phyloP scores from a whole-genome alignment of 2,113 vertebrate genomes.

The Orcinus orca region DNA sequence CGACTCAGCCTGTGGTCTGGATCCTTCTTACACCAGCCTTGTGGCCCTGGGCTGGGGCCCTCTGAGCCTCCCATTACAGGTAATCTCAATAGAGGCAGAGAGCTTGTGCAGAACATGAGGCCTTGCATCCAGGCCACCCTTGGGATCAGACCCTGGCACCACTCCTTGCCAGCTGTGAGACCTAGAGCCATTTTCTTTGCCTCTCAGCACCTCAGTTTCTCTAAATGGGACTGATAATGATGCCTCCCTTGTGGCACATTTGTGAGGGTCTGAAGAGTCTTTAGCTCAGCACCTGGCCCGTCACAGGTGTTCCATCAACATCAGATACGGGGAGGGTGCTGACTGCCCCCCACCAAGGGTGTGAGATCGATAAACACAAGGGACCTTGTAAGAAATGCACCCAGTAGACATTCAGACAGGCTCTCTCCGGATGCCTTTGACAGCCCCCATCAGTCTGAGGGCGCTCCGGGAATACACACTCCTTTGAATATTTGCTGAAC shows the following conservation, averaged over 20 bases:
- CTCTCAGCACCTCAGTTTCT: not conserved
- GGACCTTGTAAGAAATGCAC: not conserved
- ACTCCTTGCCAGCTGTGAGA: not conserved
- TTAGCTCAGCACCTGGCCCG: not conserved
- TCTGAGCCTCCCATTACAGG: not conserved
- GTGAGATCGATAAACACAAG: not conserved
- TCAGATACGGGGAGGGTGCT: fast-evolving
- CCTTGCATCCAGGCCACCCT: not conserved
- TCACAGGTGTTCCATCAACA: not conserved
- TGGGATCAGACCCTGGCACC: not conserved
- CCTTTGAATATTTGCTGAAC: not conserved
- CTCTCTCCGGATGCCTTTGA: not conserved
- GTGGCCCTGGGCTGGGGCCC: not conserved
- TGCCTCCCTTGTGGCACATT: not conserved
- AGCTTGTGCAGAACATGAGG: not conserved
- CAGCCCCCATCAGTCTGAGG: not conserved
- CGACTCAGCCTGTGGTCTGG: fast-evolving
- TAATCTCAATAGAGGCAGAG: not conserved
- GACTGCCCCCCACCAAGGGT: not conserved
- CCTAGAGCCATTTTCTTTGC: not conserved
- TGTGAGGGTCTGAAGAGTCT: not conserved
- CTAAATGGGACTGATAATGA: no score
- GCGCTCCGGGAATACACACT: not conserved
- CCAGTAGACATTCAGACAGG: fast-evolving
- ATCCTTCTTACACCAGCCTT: not conserved